A percentile compares a stretch with the other conserved stretches of the same genome.
Evolutionary conservation across 37 sponge, comb jelly and placozoan genomes (phyloP).

Genomic region (Haliclona indistincta): DNA sequence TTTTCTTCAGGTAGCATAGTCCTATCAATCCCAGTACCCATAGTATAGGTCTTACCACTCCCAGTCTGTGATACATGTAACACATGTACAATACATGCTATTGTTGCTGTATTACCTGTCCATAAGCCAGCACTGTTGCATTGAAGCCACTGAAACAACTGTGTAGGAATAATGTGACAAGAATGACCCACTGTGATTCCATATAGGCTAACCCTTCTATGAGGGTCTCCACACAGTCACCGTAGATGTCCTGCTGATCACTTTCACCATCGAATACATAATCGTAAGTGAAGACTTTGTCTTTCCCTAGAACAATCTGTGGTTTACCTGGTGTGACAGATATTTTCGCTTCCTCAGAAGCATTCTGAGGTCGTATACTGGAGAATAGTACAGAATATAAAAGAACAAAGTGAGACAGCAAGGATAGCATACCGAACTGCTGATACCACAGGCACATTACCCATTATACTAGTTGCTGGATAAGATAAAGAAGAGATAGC

Average conservation of each 20-base stretch:
- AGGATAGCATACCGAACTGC: too few relatives aligned
- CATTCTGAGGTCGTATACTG: slow-evolving; percentile 93
- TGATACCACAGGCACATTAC: too few relatives aligned
- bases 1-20: slow-evolving; percentile 59
- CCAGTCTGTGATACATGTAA: slow-evolving; percentile 74
- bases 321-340: slow-evolving; percentile 83
- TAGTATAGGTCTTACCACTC: slow-evolving; percentile 97
- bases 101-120: slow-evolving; percentile 61
- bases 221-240: slow-evolving; percentile 61
- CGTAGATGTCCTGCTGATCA: slow-evolving; percentile 66
- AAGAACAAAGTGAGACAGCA: too few relatives aligned
- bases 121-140: slow-evolving; percentile 97
- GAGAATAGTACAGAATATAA: too few relatives aligned
- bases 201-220: slow-evolving; percentile 74
- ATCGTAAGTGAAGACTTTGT: slow-evolving; percentile 96
- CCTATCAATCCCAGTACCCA: slow-evolving; percentile 96
- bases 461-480: too few relatives aligned
- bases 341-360: slow-evolving; percentile 86
- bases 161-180: neutral
- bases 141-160: slow-evolving; percentile 96
- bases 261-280: slow-evolving; percentile 82
- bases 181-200: neutral
- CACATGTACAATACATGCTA: neutral
- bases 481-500: too few relatives aligned
- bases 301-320: slow-evolving; percentile 90